A percentile compares a stretch with the other conserved stretches of the same genome.
phyloP scores from a whole-genome alignment of 2,797 vertebrate species.

The Halcyon smyrnensis region DNA sequence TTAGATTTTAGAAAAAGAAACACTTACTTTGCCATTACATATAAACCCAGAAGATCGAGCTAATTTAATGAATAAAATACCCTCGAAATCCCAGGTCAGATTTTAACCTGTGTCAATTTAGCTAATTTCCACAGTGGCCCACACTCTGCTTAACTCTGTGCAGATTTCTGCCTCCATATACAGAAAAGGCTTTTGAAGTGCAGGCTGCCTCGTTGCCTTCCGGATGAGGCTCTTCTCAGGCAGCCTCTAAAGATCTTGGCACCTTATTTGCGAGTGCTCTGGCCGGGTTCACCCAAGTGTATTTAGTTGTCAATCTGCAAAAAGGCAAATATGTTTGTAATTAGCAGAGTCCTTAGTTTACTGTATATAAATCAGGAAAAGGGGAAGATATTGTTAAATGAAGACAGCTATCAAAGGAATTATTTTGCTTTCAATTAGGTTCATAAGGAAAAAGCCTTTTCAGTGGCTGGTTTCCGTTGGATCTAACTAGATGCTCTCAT shows the following conservation, averaged over 20 bases:
- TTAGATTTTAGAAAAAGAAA: background rate
- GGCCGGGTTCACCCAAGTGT: background rate
- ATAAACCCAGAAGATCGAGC: background rate
- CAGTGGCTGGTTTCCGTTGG: constrained; percentile 26
- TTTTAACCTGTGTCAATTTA: background rate
- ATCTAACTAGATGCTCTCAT: constrained; percentile 51
- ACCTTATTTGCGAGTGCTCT: background rate
- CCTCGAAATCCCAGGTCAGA: background rate
- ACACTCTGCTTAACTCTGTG: background rate
- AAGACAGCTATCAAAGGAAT: constrained; percentile 62
- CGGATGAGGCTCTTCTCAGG: background rate
- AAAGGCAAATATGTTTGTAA: constrained; percentile 31
- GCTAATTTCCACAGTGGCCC: background rate
- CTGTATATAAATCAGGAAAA: constrained; percentile 50
- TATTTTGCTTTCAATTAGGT: constrained; percentile 52
- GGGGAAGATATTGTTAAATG: constrained; percentile 48
- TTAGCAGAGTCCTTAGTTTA: constrained; percentile 16
- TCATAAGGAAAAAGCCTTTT: constrained; percentile 41
- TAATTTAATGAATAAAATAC: background rate
- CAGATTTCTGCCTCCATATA: fast-evolving
- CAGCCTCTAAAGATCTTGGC: background rate
- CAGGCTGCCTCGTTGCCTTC: background rate
- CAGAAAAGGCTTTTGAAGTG: background rate
- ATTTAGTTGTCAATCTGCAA: background rate
- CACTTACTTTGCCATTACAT: background rate